Evolutionary conservation across 2,797 vertebrate species (phyloP).

Genomic region (Dendrocincla fuliginosa): DNA sequence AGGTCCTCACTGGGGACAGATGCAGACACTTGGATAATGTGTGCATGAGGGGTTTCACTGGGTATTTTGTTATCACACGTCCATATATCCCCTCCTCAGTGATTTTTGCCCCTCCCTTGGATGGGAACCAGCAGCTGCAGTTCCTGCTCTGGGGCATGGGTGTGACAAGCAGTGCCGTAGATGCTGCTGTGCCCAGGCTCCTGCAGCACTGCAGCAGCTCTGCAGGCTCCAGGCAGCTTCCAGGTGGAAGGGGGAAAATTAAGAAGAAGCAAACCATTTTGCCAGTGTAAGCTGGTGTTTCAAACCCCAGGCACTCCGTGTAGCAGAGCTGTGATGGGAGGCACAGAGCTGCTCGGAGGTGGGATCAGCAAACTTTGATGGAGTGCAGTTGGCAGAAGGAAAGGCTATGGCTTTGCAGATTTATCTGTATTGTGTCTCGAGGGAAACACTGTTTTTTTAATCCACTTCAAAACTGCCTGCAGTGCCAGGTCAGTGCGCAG

Average conservation of each 20-base stretch:
- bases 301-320: background rate
- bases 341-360: background rate
- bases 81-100: background rate
- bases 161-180: rapidly evolving
- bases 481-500: background rate
- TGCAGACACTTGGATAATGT: rapidly evolving
- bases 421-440: background rate
- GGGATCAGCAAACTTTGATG: background rate
- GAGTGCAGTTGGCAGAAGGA: background rate
- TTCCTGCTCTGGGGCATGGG: rapidly evolving
- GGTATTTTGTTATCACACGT: background rate
- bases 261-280: background rate
- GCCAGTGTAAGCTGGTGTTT: background rate
- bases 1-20: background rate
- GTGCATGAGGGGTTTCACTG: too few relatives aligned
- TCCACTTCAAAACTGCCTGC: background rate
- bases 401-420: background rate
- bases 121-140: background rate
- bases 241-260: background rate
- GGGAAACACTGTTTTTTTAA: background rate
- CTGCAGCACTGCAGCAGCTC: slow-evolving; percentile 12
- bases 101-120: background rate
- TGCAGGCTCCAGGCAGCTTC: background rate
- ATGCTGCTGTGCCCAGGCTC: background rate
- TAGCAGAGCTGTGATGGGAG: background rate